Evolutionary conservation across 2,113 vertebrate genomes (phyloP).

Genomic region (Opisthocomus hoazin): DNA sequence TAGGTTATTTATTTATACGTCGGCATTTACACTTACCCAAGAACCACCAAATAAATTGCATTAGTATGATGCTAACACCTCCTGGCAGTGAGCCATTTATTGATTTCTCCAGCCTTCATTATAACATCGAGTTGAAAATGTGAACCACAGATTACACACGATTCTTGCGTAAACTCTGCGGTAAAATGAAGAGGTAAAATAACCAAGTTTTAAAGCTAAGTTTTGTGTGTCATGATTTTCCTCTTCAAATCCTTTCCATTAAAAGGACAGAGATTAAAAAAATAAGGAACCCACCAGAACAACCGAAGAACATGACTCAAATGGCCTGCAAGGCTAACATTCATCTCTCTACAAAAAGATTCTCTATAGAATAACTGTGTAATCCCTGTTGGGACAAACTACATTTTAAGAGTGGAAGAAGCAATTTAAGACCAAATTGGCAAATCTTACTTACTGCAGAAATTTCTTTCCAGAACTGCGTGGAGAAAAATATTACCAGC

Average conservation of each 20-base stretch:
- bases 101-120: background rate
- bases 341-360: background rate
- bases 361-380: background rate
- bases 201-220: background rate
- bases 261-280: background rate
- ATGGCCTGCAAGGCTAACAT: background rate
- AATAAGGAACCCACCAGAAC: background rate
- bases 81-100: background rate
- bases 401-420: background rate
- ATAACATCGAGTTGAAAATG: background rate
- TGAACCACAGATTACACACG: background rate
- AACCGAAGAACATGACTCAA: background rate
- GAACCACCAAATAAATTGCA: background rate
- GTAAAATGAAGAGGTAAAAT: background rate
- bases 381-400: background rate
- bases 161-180: background rate
- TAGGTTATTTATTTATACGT: background rate
- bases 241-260: background rate
- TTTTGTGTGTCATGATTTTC: background rate
- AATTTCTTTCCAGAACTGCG: background rate
- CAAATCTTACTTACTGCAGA: background rate
- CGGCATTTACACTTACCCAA: background rate
- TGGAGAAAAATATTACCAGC: background rate
- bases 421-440: background rate
- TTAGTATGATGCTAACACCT: background rate